Evolutionary conservation across 2,797 vertebrate species (phyloP).

Genomic region (Darevskia mixta): DNA sequence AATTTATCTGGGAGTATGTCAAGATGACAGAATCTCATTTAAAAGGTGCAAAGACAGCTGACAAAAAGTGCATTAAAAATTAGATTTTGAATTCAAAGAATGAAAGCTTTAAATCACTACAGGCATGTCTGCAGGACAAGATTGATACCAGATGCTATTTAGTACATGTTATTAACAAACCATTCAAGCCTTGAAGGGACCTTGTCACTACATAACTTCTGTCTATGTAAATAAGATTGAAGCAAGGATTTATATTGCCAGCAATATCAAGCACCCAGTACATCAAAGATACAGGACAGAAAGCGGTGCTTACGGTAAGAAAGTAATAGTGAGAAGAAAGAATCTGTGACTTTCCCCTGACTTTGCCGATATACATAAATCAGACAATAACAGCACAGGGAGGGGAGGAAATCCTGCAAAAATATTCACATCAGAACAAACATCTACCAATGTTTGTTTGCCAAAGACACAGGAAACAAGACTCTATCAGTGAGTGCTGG

Average conservation of each 20-base stretch:
- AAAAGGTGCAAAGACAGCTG: constrained; percentile 81
- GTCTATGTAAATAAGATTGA: constrained; percentile 83
- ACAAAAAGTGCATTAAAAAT: constrained; percentile 84
- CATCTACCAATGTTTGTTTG: constrained; percentile 16
- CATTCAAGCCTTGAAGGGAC: constrained; percentile 83
- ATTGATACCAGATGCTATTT: constrained; percentile 83
- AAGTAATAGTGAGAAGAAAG: constrained; percentile 65
- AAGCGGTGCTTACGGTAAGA: constrained; percentile 66
- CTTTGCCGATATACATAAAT: constrained; percentile 72
- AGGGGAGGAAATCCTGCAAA: constrained; percentile 19
- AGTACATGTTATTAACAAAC: constrained; percentile 83
- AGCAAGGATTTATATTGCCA: constrained; percentile 75
- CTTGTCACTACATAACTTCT: constrained; percentile 84
- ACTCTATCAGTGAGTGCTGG: neutral
- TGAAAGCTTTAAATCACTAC: constrained; percentile 82
- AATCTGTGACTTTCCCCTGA: constrained; percentile 76
- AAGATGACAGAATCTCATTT: constrained; percentile 84
- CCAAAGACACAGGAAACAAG: neutral
- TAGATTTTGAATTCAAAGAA: constrained; percentile 82
- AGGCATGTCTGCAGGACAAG: constrained; percentile 80
- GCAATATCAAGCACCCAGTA: constrained; percentile 66
- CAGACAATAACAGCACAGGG: constrained; percentile 46
- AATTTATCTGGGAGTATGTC: constrained; percentile 77
- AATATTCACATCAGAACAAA: constrained; percentile 36
- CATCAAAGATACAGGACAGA: constrained; percentile 74